A percentile compares a stretch with the other conserved stretches of the same genome.
Evolutionary conservation across 2,113 vertebrate genomes (phyloP).

Genomic region (Toxostoma redivivum): DNA sequence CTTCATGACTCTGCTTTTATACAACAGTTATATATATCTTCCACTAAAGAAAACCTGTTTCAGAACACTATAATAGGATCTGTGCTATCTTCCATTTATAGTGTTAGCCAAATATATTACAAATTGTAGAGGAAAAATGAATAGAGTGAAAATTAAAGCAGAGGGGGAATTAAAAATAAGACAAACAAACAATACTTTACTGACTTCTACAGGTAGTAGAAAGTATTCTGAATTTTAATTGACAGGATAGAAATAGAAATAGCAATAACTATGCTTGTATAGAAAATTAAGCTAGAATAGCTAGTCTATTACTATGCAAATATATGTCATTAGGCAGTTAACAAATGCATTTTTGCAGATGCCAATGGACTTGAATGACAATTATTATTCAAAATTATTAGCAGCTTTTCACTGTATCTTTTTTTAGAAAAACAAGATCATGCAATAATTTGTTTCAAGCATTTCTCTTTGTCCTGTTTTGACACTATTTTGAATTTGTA

Average conservation of each 20-base stretch:
- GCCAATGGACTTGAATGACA: conserved; percentile 46
- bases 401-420: conserved; percentile 13
- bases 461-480: conserved; percentile 6
- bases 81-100: background rate
- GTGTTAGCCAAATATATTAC: background rate
- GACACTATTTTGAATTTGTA: background rate
- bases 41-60: background rate
- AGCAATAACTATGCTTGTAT: conserved; percentile 39
- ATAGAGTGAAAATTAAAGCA: background rate
- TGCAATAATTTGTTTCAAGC: conserved; percentile 23
- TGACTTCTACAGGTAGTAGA: conserved; percentile 20
- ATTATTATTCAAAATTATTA: conserved; percentile 55
- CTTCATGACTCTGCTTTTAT: background rate
- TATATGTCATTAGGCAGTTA: conserved; percentile 69
- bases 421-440: conserved; percentile 46
- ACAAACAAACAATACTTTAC: conserved; percentile 38
- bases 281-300: conserved; percentile 59
- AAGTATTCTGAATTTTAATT: conserved; percentile 51
- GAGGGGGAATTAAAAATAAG: background rate
- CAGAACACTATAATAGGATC: background rate
- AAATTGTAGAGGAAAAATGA: background rate
- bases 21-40: background rate
- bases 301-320: conserved; percentile 71
- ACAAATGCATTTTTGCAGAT: conserved; percentile 61
- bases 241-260: conserved; percentile 36